Conservation (phyloP, 1,140 invertebrate genomes). For the Neoseiulus cucumeris region DNA sequence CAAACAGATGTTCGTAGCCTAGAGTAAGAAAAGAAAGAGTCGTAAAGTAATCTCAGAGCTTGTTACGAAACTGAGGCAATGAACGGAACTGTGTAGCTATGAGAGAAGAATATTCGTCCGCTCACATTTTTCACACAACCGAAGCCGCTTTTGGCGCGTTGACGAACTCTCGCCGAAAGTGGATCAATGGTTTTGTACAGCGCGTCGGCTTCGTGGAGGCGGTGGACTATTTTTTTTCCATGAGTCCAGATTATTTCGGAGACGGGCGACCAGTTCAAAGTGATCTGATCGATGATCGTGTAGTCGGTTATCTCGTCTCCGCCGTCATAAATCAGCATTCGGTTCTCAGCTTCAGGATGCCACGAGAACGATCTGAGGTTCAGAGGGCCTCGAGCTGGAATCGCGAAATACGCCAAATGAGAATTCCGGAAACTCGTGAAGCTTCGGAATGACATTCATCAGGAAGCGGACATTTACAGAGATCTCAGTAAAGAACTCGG, state of each 20-base stretch:
- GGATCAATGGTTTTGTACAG: constrained; percentile 36
- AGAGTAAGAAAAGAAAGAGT: not conserved
- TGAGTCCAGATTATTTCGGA: constrained; percentile 51
- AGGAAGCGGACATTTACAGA: too few species aligned
- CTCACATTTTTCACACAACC: constrained; percentile 28
- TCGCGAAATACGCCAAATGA: too few species aligned
- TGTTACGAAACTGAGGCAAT: not conserved
- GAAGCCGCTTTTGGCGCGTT: constrained; percentile 48
- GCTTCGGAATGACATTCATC: too few species aligned
- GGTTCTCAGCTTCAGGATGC: constrained; percentile 55
- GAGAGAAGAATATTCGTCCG: not conserved
- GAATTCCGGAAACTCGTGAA: too few species aligned
- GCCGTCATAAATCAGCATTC: constrained; percentile 44
- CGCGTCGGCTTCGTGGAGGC: constrained; percentile 31
- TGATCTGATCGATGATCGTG: constrained; percentile 55
- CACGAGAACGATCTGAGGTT: constrained; percentile 50
- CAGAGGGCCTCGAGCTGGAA: constrained; percentile 21
- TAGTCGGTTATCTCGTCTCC: constrained; percentile 42
- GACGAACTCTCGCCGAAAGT: constrained; percentile 48
- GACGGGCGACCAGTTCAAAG: constrained; percentile 49
- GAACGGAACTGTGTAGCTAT: not conserved
- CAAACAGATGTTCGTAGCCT: constrained; percentile 5
- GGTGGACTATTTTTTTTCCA: constrained; percentile 42
- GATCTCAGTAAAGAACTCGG: too few species aligned
- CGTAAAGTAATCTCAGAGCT: not conserved